Evolutionary conservation across 1,140 invertebrate genomes (phyloP), one percentile per base, ranked within the genome.

Genomic region (Drepana arcuata): DNA sequence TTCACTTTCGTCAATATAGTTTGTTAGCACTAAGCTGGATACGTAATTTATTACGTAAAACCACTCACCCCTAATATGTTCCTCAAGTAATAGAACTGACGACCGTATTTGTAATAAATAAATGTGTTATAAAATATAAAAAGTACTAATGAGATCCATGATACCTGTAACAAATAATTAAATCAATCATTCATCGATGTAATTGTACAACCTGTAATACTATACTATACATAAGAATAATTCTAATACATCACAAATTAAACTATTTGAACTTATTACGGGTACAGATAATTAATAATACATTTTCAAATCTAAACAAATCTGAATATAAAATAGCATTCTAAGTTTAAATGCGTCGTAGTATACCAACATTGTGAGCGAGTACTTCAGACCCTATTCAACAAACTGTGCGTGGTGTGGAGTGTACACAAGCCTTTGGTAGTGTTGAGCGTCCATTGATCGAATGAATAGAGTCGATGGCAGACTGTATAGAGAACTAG

Each of bases 81-180:
- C 47, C 77, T 59, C 48, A 81, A 52, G 47, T 75, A 55, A 59
- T 57, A 65, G 56, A 70, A 81, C 37, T 74, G 66, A 9, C 46
- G 55, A 34, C 64, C 64, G 47, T 55, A 34, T 34, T 64, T 56
- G 48, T 79, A 81, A 67, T 58, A 77, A 53, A 57, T 61, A 67
- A 71, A 81, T 7, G 66, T 63, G 35, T 63, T 59, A 42, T 78
- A 81, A 67, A 79, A 81, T 47, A 75, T 15, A 43, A 68, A 81
- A 41, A 66, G 39, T 9, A 77, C 62, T 75, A 81, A 61, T 77
- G 77, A 77, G 63, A 81, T 79, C 77, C 77, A 81, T 60, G 53
- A 55, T 65, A 79, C 70, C 77, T 81, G 73, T 51, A 81, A 81
- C 66, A 72, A 75, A 54, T 37, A 40, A 47, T 46, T 29, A 23